Evolutionary conservation across 2,888 invertebrate genomes (phyloP).

Genomic region (Uloborus plumipes): DNA sequence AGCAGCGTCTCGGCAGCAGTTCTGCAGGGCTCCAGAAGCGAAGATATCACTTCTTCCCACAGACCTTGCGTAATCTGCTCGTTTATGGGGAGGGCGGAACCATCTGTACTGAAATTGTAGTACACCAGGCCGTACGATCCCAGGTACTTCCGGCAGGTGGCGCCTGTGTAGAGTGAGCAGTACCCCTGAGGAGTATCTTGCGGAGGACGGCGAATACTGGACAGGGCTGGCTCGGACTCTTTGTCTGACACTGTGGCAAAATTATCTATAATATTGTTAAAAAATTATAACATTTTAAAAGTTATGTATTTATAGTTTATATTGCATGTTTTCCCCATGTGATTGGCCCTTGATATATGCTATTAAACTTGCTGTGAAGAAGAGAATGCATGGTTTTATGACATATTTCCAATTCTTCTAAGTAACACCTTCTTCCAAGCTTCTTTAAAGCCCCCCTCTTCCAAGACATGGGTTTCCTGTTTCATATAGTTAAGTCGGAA

Average conservation of each 20-base stretch:
- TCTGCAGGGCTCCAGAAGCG: conserved; percentile 85
- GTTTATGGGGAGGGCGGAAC: conserved; percentile 82
- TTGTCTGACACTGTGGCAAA: conserved; percentile 15
- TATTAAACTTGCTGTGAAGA: too few species aligned
- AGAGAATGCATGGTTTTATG: too few species aligned
- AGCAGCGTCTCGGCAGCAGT: conserved; percentile 90
- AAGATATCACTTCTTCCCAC: conserved; percentile 88
- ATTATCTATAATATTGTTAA: conserved; percentile 1
- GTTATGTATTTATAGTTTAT: too few species aligned
- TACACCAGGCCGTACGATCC: conserved; percentile 79
- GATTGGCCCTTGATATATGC: too few species aligned
- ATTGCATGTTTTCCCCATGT: too few species aligned
- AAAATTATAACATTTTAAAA: too few species aligned
- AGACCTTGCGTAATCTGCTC: conserved; percentile 86
- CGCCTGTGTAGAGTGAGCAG: conserved; percentile 89
- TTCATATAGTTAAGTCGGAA: too few species aligned
- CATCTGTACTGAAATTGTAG: conserved; percentile 80
- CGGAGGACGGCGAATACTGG: conserved; percentile 44
- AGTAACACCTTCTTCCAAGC: too few species aligned
- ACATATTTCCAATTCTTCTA: too few species aligned
- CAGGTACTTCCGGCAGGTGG: conserved; percentile 78
- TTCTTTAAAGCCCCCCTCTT: too few species aligned
- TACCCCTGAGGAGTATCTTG: conserved; percentile 75
- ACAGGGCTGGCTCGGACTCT: conserved; percentile 51
- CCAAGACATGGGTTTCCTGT: too few species aligned